Conservation (phyloP, 92 coral and sea anemone genomes). For the Anthopleura xanthogrammica region DNA sequence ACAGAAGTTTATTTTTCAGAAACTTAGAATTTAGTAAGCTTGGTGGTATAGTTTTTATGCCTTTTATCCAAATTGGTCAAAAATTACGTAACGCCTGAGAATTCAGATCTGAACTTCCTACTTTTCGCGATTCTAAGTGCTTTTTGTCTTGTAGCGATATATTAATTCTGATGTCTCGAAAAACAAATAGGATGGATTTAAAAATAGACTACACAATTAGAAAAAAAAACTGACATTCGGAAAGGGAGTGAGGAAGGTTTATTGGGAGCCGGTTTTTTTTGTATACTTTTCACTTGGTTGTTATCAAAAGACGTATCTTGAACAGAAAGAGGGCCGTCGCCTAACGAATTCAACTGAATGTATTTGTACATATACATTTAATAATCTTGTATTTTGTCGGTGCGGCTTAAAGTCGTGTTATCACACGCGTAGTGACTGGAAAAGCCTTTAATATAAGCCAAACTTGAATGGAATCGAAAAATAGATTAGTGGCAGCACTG, state of each 20-base stretch:
- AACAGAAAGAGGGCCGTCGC: not conserved
- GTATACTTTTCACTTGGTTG: not conserved
- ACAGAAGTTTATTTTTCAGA: not conserved
- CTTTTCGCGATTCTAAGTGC: not conserved
- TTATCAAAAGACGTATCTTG: not conserved
- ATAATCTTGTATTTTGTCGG: not conserved
- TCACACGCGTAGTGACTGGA: constrained; percentile 4
- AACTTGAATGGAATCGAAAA: not conserved
- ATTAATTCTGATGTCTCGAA: not conserved
- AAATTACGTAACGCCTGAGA: too few relatives aligned
- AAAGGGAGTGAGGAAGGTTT: not conserved
- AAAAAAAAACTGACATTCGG: not conserved
- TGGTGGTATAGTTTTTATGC: too few relatives aligned
- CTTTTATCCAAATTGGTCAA: too few relatives aligned
- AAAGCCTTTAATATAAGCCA: not conserved
- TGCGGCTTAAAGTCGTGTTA: not conserved
- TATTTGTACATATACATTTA: not conserved
- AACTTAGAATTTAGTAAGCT: too few relatives aligned
- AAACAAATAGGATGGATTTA: not conserved
- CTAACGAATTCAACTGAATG: not conserved
- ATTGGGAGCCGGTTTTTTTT: not conserved
- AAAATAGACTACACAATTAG: not conserved
- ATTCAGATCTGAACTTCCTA: not conserved
- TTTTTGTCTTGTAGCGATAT: not conserved
- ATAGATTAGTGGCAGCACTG: not conserved